Evolutionary conservation across 2,888 invertebrate genomes (phyloP).

Genomic region (Caenorhabditis macrosperma): DNA sequence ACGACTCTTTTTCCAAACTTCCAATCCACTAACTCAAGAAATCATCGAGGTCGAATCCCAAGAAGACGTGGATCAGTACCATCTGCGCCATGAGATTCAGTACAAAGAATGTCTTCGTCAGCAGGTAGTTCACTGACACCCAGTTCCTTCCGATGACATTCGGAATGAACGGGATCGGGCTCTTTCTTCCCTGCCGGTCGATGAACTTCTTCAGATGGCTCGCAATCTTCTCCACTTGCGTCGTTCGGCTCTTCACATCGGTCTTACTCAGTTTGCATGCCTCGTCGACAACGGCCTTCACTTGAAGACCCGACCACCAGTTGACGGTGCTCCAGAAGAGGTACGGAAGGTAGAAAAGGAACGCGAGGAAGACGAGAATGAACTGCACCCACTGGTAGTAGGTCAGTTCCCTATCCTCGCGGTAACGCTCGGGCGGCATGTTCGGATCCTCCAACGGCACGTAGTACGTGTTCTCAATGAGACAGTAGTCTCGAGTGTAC

Average conservation of each 20-base stretch:
- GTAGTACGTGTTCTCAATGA: conserved; percentile 82
- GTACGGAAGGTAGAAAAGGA: conserved; percentile 78
- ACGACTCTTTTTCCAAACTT: too few species aligned
- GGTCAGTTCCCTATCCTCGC: conserved; percentile 70
- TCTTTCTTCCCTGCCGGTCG: conserved; percentile 33
- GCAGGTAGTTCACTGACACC: conserved; percentile 71
- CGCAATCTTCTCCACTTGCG: conserved; percentile 58
- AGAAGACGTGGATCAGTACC: conserved; percentile 74
- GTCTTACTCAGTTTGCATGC: conserved; percentile 45
- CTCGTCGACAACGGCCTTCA: conserved; percentile 53
- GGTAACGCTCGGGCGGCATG: conserved; percentile 59
- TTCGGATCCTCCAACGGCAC: conserved; percentile 70
- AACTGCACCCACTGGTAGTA: conserved; percentile 80
- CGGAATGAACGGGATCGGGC: conserved; percentile 51
- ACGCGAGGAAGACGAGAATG: conserved; percentile 77
- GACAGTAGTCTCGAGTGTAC: conserved; percentile 82
- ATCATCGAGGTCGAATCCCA: conserved; percentile 69
- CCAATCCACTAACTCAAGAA: conserved; percentile 65
- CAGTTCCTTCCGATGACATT: conserved; percentile 43
- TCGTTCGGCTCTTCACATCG: conserved; percentile 18
- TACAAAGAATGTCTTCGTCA: conserved; percentile 78
- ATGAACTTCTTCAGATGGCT: conserved; percentile 51
- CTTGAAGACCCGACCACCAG: conserved; percentile 72
- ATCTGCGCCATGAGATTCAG: conserved; percentile 74
- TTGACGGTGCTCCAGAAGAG: conserved; percentile 79